Conservation (phyloP, 2,888 invertebrate genomes). For the Callyntrura guangdongensis region DNA sequence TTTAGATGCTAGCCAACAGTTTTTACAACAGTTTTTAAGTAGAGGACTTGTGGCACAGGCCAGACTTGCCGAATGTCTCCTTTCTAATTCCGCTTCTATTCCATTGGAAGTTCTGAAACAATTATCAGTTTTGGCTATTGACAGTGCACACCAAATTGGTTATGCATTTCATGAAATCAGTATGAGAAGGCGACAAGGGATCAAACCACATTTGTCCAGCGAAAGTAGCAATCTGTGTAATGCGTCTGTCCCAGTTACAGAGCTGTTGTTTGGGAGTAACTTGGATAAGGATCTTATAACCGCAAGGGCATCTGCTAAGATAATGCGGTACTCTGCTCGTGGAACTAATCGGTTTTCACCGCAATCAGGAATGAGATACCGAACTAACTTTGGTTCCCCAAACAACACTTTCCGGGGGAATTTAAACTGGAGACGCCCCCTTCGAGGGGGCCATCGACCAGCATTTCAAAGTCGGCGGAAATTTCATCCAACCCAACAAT, state of each 20-base stretch:
- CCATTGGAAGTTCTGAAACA: not conserved
- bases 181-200: not conserved
- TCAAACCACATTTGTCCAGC: conserved; percentile 27
- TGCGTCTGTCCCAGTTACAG: not conserved
- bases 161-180: conserved; percentile 50
- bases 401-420: not conserved
- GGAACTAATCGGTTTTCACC: not conserved
- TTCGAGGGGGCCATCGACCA: not conserved
- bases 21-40: not conserved
- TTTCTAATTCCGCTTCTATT: not conserved
- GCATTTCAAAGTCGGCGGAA: not conserved
- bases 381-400: not conserved
- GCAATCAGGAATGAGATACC: not conserved
- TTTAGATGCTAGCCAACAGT: not conserved
- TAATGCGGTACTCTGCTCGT: not conserved
- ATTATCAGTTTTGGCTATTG: not conserved
- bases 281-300: conserved; percentile 32
- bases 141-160: no score
- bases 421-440: not conserved
- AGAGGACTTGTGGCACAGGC: not conserved
- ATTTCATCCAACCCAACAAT: not conserved
- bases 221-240: conserved; percentile 21
- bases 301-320: not conserved
- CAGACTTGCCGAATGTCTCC: not conserved
- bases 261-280: conserved; percentile 56